Percentiles rank a stretch among this genome's conserved stretches.
Conservation (phyloP, 2,113 vertebrate species). For the Dasyurus viverrinus region DNA sequence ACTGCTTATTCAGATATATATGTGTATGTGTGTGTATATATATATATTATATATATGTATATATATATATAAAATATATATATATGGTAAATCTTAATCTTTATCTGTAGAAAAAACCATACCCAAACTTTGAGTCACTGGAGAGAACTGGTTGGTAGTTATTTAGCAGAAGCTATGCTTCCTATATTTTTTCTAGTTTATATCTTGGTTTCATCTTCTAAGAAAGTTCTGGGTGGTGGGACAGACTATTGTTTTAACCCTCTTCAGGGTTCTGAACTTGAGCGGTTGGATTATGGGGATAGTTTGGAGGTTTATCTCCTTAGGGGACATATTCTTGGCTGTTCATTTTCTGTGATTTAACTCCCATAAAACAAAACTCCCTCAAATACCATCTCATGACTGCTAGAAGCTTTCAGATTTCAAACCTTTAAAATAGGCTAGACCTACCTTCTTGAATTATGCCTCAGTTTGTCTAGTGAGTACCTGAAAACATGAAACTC, state of each 20-base stretch:
- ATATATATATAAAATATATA: conserved; percentile 19
- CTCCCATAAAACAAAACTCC: neutral
- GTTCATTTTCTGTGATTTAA: conserved; percentile 33
- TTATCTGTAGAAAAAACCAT: conserved; percentile 61
- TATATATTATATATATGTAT: neutral
- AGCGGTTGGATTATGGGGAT: conserved; percentile 23
- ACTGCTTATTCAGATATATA: conserved; percentile 58
- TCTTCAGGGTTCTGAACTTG: conserved; percentile 10
- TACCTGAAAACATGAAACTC: conserved; percentile 34
- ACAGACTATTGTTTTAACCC: conserved; percentile 34
- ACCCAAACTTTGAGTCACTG: conserved; percentile 43
- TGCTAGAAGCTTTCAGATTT: conserved; percentile 57
- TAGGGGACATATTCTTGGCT: conserved; percentile 14
- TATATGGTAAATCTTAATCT: conserved; percentile 60
- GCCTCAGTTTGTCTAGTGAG: conserved; percentile 50
- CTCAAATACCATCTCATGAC: neutral
- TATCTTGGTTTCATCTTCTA: conserved; percentile 36
- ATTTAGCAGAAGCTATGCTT: conserved; percentile 45
- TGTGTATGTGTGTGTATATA: neutral
- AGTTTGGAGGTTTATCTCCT: conserved; percentile 25
- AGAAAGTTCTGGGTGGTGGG: conserved; percentile 39
- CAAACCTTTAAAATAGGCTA: conserved; percentile 21
- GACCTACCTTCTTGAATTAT: conserved; percentile 35
- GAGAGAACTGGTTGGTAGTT: conserved; percentile 37
- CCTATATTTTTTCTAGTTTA: conserved; percentile 44